These are phyloP conservation scores for Murina feae DNA, from an alignment of 2,113 vertebrate species.

Conservation along the genomic window DNA sequence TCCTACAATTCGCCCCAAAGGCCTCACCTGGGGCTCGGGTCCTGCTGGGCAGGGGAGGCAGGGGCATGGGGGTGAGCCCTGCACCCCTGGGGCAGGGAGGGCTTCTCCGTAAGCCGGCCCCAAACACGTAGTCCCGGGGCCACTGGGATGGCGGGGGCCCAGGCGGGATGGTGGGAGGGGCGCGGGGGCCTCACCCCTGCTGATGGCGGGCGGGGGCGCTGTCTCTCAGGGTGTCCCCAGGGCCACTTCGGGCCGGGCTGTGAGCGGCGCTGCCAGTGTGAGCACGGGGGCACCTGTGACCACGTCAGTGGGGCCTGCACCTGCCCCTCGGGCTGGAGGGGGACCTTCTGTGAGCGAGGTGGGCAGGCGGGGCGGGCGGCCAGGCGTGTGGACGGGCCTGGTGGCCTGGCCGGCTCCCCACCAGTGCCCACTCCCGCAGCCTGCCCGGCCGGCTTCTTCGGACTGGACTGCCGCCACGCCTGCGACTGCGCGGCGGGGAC, in stretches of 20 bases:
- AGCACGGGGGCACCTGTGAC: conserved; percentile 89
- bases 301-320: conserved; percentile 93
- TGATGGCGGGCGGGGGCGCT: not conserved
- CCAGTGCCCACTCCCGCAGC: conserved; percentile 69
- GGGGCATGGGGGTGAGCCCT: not conserved
- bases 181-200: not conserved
- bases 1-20: not conserved
- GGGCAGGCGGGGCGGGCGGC: not conserved
- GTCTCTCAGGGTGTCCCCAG: conserved; percentile 84
- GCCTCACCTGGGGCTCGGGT: not conserved
- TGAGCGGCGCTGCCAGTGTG: conserved; percentile 87
- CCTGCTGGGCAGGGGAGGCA: rapidly evolving
- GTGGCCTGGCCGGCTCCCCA: rapidly evolving
- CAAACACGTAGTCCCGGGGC: rapidly evolving
- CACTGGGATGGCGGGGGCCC: rapidly evolving
- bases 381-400: rapidly evolving
- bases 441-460: conserved; percentile 92
- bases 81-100: not conserved
- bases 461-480: conserved; percentile 87
- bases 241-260: conserved; percentile 89
- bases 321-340: conserved; percentile 90
- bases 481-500: conserved; percentile 88
- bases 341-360: conserved; percentile 93
- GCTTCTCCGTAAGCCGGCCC: not conserved
- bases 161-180: too few relatives aligned